Conservation (phyloP, 2,888 invertebrate species). For the Laspeyria flexula region DNA sequence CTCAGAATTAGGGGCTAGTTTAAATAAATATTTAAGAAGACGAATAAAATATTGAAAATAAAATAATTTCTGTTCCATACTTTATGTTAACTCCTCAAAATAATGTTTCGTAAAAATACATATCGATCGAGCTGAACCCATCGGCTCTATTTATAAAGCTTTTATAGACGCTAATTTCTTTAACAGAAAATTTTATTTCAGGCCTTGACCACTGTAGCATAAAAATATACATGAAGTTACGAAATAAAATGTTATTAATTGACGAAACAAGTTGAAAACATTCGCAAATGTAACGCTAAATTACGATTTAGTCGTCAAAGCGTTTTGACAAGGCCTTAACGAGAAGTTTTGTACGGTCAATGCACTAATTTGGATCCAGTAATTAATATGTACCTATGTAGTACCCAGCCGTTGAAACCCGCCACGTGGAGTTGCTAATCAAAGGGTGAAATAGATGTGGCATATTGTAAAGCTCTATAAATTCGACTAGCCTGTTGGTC, state of each 20-base stretch:
- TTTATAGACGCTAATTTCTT: neutral
- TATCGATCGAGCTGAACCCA: too few species aligned
- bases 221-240: constrained; percentile 10
- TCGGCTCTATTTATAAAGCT: neutral
- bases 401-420: constrained; percentile 26
- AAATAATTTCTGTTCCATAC: too few species aligned
- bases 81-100: too few species aligned
- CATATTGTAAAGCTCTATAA: constrained; percentile 2
- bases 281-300: constrained; percentile 37
- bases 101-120: neutral
- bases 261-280: constrained; percentile 31
- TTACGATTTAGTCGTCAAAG: constrained; percentile 54
- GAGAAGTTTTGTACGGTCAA: constrained; percentile 65
- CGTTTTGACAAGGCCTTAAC: constrained; percentile 64
- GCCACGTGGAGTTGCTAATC: constrained; percentile 16
- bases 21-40: too few species aligned
- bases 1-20: too few species aligned
- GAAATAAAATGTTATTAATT: constrained; percentile 20
- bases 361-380: constrained; percentile 77
- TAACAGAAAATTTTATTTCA: neutral
- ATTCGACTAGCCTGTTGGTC: too few species aligned
- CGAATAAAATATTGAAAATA: too few species aligned
- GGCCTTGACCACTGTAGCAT: neutral
- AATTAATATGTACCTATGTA: constrained; percentile 71
- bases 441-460: constrained; percentile 28